A percentile compares a stretch with the other conserved stretches of the same genome.
phyloP scores from a whole-genome alignment of 2,113 vertebrate genomes.

The Hypanus sabinus region DNA sequence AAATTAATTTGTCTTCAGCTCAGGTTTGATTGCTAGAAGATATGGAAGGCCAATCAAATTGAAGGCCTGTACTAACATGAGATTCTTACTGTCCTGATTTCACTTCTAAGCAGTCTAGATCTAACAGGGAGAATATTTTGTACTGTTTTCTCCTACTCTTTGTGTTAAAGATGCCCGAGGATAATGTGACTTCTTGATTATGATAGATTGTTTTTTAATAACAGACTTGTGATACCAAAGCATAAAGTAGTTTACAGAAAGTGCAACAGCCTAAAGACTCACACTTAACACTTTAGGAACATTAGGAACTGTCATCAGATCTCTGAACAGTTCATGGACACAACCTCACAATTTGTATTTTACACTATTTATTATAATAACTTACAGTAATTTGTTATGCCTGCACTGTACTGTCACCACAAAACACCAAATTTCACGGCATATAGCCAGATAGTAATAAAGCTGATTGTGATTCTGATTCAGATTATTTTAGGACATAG shows the following conservation, averaged over 20 bases:
- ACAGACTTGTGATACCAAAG: background rate
- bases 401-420: too few relatives aligned
- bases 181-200: background rate
- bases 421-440: too few relatives aligned
- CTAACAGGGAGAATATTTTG: background rate
- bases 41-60: background rate
- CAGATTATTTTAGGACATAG: background rate
- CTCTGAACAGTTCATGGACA: too few relatives aligned
- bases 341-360: too few relatives aligned
- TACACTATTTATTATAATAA: too few relatives aligned
- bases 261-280: too few relatives aligned
- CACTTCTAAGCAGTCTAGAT: background rate
- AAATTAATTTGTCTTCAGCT: background rate
- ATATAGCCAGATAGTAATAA: too few relatives aligned
- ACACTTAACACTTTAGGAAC: too few relatives aligned
- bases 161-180: background rate
- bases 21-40: background rate
- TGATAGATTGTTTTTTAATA: too few relatives aligned
- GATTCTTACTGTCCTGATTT: background rate
- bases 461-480: too few relatives aligned
- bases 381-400: too few relatives aligned
- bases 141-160: background rate
- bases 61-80: background rate
- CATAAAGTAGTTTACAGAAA: background rate
- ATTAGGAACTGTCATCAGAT: too few relatives aligned